Evolutionary conservation across 1,140 invertebrate species (phyloP).

Genomic region (Alviniconcha marisindica): DNA sequence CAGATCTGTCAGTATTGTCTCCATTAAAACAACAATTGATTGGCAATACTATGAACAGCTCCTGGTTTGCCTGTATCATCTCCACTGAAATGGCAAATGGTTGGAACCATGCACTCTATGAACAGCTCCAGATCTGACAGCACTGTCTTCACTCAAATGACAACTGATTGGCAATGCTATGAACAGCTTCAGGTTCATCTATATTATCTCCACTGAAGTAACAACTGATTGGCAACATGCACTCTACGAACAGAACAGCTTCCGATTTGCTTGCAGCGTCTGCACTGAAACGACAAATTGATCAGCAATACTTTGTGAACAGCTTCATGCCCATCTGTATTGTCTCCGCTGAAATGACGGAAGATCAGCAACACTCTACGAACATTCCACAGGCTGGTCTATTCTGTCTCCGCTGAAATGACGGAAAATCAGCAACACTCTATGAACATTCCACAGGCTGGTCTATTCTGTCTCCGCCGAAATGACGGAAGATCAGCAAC

Average conservation of each 20-base stretch:
- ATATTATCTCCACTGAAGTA: constrained; percentile 90
- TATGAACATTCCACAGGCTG: too few relatives aligned
- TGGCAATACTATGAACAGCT: constrained; percentile 84
- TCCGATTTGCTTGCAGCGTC: not conserved
- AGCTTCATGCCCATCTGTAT: constrained; percentile 93
- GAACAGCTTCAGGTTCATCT: constrained; percentile 80
- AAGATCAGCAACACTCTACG: too few relatives aligned
- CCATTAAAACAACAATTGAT: not conserved
- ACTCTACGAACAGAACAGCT: not conserved
- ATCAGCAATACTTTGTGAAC: too few relatives aligned
- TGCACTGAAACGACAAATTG: not conserved
- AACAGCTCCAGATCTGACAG: not conserved
- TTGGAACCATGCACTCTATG: not conserved
- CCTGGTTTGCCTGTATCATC: too few relatives aligned
- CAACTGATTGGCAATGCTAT: too few relatives aligned
- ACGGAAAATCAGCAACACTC: too few relatives aligned
- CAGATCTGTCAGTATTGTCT: not conserved
- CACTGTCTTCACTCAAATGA: not conserved
- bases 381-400: too few relatives aligned
- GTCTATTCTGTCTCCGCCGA: too few relatives aligned
- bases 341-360: too few relatives aligned
- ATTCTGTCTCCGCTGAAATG: too few relatives aligned
- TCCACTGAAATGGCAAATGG: not conserved
- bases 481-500: too few relatives aligned
- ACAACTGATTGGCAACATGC: not conserved